Conservation (phyloP, 2,888 invertebrate genomes). For the Phorcus lineatus region DNA sequence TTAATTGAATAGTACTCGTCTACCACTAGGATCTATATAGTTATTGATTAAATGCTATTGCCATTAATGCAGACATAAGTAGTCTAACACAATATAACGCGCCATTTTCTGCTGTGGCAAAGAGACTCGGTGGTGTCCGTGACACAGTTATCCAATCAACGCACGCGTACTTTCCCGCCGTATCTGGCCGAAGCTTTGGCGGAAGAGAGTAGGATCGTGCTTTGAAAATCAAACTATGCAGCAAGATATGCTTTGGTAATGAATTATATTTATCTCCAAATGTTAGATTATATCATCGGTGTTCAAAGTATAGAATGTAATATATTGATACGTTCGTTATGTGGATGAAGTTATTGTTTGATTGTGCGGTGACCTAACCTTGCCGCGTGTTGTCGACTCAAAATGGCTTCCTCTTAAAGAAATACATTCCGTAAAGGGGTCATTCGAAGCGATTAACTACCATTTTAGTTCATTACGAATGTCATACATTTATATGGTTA, state of each 20-base stretch:
- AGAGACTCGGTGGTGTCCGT: constrained; percentile 33
- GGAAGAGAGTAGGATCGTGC: constrained; percentile 29
- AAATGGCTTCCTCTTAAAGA: constrained; percentile 23
- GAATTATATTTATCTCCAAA: background rate
- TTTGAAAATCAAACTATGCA: constrained; percentile 23
- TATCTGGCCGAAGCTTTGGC: constrained; percentile 39
- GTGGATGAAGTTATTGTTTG: background rate
- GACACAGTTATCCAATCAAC: constrained; percentile 35
- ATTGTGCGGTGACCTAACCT: constrained; percentile 15
- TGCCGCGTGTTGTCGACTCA: constrained; percentile 24
- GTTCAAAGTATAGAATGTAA: background rate
- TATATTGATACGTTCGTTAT: background rate
- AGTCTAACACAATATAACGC: constrained; percentile 9
- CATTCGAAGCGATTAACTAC: background rate
- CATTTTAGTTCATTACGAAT: background rate
- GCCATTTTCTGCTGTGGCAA: constrained; percentile 26
- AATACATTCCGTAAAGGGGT: constrained; percentile 14
- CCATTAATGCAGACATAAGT: too few relatives aligned
- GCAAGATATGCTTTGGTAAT: constrained; percentile 12
- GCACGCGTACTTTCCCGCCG: constrained; percentile 43
- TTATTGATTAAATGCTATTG: too few relatives aligned
- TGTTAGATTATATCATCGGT: background rate
- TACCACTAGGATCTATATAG: too few relatives aligned
- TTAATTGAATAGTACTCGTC: too few relatives aligned
- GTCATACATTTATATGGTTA: background rate